phyloP scores from a whole-genome alignment of 1,140 invertebrate species.

The Orchestia grillus region DNA sequence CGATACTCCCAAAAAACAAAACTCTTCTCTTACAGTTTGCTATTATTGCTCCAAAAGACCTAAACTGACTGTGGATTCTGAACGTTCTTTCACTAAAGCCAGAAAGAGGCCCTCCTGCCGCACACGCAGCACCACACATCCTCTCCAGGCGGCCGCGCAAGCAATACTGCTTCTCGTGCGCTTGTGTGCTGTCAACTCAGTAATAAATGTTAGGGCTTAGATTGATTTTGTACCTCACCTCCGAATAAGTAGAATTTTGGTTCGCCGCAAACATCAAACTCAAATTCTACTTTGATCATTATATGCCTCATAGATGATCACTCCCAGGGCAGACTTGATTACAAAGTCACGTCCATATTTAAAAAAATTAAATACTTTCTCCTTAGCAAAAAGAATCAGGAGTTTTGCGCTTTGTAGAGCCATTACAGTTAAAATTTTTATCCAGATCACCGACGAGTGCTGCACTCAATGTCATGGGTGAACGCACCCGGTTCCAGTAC shows the following conservation, averaged over 20 bases:
- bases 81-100: background rate
- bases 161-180: background rate
- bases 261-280: background rate
- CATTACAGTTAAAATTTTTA: too few species aligned
- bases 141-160: background rate
- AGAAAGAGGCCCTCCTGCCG: background rate
- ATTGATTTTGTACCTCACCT: background rate
- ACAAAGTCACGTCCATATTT: too few species aligned
- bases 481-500: too few species aligned
- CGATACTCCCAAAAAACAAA: background rate
- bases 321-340: background rate
- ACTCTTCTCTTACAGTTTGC: background rate
- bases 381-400: too few species aligned
- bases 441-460: too few species aligned
- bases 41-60: background rate
- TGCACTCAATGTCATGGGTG: too few species aligned
- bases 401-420: too few species aligned
- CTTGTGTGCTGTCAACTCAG: background rate
- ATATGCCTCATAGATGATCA: background rate
- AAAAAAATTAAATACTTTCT: too few species aligned
- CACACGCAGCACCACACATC: background rate
- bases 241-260: background rate
- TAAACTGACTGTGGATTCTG: background rate
- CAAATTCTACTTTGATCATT: background rate
- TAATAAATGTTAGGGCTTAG: background rate